Percentiles rank a stretch among this genome's conserved stretches.
These are phyloP conservation scores for Osedax frankpressi DNA, from an alignment of 2,888 invertebrate species.

Conservation along the genomic window DNA sequence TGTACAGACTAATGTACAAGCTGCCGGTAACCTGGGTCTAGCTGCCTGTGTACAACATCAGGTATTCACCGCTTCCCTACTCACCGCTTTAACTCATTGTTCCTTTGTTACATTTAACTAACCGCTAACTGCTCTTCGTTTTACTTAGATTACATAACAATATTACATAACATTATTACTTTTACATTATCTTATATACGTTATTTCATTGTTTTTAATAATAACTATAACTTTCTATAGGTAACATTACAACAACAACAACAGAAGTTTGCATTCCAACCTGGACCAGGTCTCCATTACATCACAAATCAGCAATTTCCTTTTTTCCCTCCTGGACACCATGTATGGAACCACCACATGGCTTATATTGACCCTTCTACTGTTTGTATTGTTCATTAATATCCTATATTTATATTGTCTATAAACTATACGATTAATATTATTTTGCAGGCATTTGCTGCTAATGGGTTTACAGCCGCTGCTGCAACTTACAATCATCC, in stretches of 20 bases:
- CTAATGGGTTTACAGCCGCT: slow-evolving; percentile 28
- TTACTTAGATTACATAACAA: no score
- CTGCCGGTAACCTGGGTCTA: background rate
- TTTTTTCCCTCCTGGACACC: background rate
- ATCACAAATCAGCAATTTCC: background rate
- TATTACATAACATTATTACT: no score
- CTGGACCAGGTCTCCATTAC: no score
- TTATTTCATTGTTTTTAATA: background rate
- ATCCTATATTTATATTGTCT: background rate
- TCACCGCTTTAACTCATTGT: no score
- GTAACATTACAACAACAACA: background rate
- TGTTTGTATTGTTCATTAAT: background rate
- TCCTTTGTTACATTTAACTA: no score
- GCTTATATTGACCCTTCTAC: background rate
- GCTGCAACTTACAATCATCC: slow-evolving; percentile 24
- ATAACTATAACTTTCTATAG: background rate
- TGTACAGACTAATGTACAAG: background rate
- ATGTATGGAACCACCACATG: background rate
- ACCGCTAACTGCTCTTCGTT: no score
- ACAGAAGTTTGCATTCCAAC: background rate
- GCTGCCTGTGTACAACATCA: background rate
- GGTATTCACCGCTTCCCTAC: no score
- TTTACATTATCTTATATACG: no score
- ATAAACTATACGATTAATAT: background rate
- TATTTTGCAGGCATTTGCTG: slow-evolving; percentile 26